Evolutionary conservation across 2,797 vertebrate species (phyloP).

Genomic region (Buceros bicornis): DNA sequence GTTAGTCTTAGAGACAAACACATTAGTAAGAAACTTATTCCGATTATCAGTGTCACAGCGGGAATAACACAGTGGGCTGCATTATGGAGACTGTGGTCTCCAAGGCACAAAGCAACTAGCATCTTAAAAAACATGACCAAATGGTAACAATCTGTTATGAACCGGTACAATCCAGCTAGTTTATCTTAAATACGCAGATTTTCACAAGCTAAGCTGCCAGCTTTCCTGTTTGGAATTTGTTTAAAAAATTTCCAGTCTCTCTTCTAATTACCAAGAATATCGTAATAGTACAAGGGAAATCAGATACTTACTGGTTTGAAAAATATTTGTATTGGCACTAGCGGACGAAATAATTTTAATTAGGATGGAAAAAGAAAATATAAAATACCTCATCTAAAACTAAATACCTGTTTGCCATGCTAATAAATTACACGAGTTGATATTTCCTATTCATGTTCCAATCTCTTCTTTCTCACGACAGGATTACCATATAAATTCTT

Average conservation of each 20-base stretch:
- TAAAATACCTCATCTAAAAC: neutral
- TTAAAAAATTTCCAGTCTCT: neutral
- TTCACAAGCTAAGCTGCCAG: neutral
- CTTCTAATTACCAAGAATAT: neutral
- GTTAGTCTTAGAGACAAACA: neutral
- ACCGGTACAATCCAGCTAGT: neutral
- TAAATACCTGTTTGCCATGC: neutral
- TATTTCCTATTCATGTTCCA: neutral
- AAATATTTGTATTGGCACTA: neutral
- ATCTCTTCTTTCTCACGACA: neutral
- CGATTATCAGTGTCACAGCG: neutral
- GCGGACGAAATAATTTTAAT: neutral
- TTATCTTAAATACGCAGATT: neutral
- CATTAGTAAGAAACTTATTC: neutral
- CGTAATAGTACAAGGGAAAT: neutral
- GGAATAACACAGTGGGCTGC: neutral
- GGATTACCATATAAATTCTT: neutral
- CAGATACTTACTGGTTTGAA: neutral
- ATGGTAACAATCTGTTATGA: constrained; percentile 41
- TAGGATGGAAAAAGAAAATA: neutral
- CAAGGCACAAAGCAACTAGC: neutral
- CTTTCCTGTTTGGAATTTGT: neutral
- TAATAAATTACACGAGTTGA: neutral
- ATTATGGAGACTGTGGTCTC: neutral
- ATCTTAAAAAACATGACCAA: constrained; percentile 2